phyloP scores from a whole-genome alignment of 2,113 vertebrate genomes.

The Phoenicopterus ruber region DNA sequence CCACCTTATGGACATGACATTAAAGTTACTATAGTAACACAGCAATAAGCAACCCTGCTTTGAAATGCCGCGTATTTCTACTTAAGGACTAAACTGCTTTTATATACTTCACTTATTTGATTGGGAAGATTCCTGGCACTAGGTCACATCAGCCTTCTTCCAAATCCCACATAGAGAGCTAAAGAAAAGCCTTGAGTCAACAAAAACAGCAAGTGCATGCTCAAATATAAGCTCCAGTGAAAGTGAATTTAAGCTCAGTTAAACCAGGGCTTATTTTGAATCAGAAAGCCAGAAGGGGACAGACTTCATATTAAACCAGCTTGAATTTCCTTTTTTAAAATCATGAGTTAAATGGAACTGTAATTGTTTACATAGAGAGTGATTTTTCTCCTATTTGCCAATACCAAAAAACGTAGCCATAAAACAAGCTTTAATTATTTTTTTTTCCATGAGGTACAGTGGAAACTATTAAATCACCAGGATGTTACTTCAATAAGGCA shows the following conservation, averaged over 20 bases:
- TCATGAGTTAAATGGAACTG: not conserved
- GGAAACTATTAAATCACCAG: not conserved
- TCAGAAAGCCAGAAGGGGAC: not conserved
- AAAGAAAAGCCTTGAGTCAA: conserved; percentile 42
- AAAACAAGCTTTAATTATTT: not conserved
- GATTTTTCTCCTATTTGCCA: not conserved
- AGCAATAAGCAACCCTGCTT: not conserved
- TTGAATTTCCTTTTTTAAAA: not conserved
- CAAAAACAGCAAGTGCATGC: not conserved
- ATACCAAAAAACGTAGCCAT: not conserved
- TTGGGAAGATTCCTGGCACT: not conserved
- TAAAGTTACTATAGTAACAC: not conserved
- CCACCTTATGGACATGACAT: conserved; percentile 54
- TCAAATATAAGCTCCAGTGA: not conserved
- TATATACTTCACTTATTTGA: not conserved
- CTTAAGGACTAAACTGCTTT: not conserved
- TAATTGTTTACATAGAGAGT: not conserved
- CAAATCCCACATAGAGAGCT: not conserved
- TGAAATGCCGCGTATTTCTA: not conserved
- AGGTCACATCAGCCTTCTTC: not conserved
- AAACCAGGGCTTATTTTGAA: conserved; percentile 27
- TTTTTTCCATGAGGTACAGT: not conserved
- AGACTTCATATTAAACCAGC: not conserved
- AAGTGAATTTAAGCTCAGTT: conserved; percentile 25
- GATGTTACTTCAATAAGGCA: not conserved